Evolutionary conservation across 2,113 vertebrate genomes (phyloP), one percentile per base, ranked within the genome.

Genomic region (Oophaga pumilio): DNA sequence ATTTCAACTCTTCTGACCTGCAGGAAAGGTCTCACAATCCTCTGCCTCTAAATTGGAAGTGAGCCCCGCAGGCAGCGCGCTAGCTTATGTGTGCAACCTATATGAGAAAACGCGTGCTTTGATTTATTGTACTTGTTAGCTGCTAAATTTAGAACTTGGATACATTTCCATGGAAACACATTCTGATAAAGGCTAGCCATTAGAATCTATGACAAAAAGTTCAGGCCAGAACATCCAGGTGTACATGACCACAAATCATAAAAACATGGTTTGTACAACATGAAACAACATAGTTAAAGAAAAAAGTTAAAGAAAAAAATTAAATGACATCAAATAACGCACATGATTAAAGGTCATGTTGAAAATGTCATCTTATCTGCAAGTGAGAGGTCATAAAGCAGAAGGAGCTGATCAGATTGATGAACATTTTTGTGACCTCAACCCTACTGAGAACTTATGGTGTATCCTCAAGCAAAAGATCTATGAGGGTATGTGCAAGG

Each of bases 141-240:
- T 22, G 60, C 62, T 86, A 79, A 86, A 79, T 68, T 86, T 86
- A 79, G 85, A 79, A 20, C 74, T 50, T 50, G 10, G 15, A 76
- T 50, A 50, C 71, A 64, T 85, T 52, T 26, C 74, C 57, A 68
- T 78, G 50, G 76, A 43, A 78, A 86, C 74, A 79, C 60, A 17
- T 64, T 22, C 62, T 57, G 62, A 28, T 78, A 69, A 60, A 68
- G 18, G 85, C 11, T 17, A 68, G 24, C 52, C 20, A 64, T 77
- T 78, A n/a, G n/a, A n/a, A 79, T 69, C 85, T 69, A 9, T 59
- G 56, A 79, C 18, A 60, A 15, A 78, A 62, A 77, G 56, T 68
- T 78, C 56, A 77, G n/a, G 20, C 22, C 76, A 79, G 56, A 79
- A 43, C 17, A 8, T 33, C 22, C n/a, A 77, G 22, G 82, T 68